These are phyloP conservation scores for Dicentrarchus labrax DNA, from an alignment of 2,113 vertebrate species.

Conservation along the genomic window DNA sequence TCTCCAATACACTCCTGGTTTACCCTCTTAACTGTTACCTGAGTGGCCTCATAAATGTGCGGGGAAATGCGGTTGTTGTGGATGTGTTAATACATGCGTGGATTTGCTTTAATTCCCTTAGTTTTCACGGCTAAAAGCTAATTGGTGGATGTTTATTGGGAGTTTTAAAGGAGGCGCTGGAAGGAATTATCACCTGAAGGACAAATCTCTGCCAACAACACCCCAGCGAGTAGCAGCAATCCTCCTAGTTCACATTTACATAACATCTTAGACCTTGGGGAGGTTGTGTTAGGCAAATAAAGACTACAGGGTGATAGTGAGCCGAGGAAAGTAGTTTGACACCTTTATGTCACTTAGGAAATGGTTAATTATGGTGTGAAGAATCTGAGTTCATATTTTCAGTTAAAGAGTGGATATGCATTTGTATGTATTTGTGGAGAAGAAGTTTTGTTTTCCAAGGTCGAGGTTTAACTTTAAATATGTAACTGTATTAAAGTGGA, in stretches of 20 bases:
- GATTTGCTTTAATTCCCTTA: conserved; percentile 50
- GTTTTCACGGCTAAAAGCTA: conserved; percentile 44
- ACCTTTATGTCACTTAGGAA: conserved; percentile 70
- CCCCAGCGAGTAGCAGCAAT: conserved; percentile 71
- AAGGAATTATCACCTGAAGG: conserved; percentile 81
- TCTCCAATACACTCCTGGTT: conserved; percentile 1
- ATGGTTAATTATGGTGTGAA: conserved; percentile 51
- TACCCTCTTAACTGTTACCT: not conserved
- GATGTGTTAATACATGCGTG: conserved; percentile 57
- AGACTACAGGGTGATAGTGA: conserved; percentile 48
- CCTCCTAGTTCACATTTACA: conserved; percentile 70
- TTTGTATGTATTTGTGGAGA: not conserved
- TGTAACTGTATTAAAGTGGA: not conserved
- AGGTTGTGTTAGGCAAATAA: conserved; percentile 66
- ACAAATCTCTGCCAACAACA: conserved; percentile 75
- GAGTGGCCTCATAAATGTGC: not conserved
- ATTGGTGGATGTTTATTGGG: conserved; percentile 83
- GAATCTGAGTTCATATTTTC: conserved; percentile 28
- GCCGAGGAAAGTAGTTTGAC: conserved; percentile 54
- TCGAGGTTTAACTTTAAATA: not conserved
- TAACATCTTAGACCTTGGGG: conserved; percentile 75
- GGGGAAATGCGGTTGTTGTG: not conserved
- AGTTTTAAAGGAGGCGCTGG: conserved; percentile 75
- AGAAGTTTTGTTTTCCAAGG: not conserved
- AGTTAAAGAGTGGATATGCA: not conserved